Evolutionary conservation across 2,888 invertebrate species (phyloP).

Genomic region (Gastracanthus pulcherrimus): DNA sequence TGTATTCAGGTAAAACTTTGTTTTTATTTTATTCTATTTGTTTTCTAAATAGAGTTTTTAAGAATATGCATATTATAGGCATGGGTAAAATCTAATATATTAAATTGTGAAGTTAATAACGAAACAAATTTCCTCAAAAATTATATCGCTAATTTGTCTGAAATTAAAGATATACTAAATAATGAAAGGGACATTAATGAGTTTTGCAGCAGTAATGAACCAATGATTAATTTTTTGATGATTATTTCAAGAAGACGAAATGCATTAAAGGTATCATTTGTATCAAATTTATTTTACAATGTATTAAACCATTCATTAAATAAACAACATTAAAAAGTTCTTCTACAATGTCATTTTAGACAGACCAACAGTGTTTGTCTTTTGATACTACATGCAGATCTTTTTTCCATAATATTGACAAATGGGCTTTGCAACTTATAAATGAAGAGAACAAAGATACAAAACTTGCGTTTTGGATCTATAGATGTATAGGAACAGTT

Average conservation of each 20-base stretch:
- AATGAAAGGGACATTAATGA: constrained; percentile 62
- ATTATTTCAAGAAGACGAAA: constrained; percentile 66
- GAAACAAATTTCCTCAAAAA: constrained; percentile 66
- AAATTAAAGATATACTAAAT: constrained; percentile 67
- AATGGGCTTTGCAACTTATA: constrained; percentile 70
- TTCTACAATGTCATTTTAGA: constrained; percentile 20
- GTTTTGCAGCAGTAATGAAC: constrained; percentile 66
- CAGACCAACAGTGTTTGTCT: constrained; percentile 37
- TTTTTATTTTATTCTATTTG: constrained; percentile 6
- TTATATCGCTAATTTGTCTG: constrained; percentile 65
- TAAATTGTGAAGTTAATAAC: constrained; percentile 63
- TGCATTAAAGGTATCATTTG: constrained; percentile 63
- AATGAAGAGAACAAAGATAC: constrained; percentile 70
- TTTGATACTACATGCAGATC: constrained; percentile 66
- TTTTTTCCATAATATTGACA: constrained; percentile 72
- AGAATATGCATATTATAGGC: constrained; percentile 67
- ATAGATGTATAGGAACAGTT: constrained; percentile 71
- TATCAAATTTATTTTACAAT: constrained; percentile 1
- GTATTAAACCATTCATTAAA: not conserved
- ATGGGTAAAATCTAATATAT: constrained; percentile 73
- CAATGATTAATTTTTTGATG: constrained; percentile 69
- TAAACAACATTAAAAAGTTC: constrained; percentile 1
- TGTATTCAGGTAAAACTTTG: constrained; percentile 69
- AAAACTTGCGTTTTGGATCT: constrained; percentile 69
- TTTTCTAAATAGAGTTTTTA: too few relatives aligned